Evolutionary conservation across 1,140 invertebrate species (phyloP).

Genomic region (Centruroides sculpturatus): DNA sequence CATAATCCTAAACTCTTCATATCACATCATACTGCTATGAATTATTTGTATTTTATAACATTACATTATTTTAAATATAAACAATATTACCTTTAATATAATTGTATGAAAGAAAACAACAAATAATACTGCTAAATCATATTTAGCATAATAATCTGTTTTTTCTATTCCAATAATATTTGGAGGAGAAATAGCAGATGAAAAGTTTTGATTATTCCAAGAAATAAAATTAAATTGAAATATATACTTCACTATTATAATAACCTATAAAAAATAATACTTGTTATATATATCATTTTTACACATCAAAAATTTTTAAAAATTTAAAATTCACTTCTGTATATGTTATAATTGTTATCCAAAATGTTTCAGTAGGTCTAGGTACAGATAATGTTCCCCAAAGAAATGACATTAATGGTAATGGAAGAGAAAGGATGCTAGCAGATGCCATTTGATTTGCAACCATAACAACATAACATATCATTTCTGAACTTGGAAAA

Average conservation of each 20-base stretch:
- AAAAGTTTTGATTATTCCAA: slow-evolving; percentile 44
- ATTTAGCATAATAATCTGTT: slow-evolving; percentile 61
- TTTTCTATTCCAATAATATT: slow-evolving; percentile 78
- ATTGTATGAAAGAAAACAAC: slow-evolving; percentile 93
- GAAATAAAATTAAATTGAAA: slow-evolving; percentile 89
- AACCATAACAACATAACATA: slow-evolving; percentile 93
- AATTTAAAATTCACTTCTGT: slow-evolving; percentile 53
- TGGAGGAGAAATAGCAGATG: too few species aligned
- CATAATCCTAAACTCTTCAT: slow-evolving; percentile 67
- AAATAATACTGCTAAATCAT: slow-evolving; percentile 77
- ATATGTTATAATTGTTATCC: slow-evolving; percentile 94
- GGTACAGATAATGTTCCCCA: slow-evolving; percentile 96
- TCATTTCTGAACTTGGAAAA: slow-evolving; percentile 77
- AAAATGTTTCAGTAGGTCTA: slow-evolving; percentile 90
- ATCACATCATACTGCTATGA: slow-evolving; percentile 27
- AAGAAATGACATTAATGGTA: slow-evolving; percentile 90
- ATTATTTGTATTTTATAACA: neutral
- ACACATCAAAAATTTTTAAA: neutral
- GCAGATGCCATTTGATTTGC: slow-evolving; percentile 87
- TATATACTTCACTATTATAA: slow-evolving; percentile 91
- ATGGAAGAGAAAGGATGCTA: slow-evolving; percentile 77
- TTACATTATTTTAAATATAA: slow-evolving; percentile 13
- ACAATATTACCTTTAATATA: slow-evolving; percentile 32
- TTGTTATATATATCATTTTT: neutral
- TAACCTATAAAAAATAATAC: slow-evolving; percentile 42